Conservation (phyloP, 1,140 invertebrate genomes). For the Aradophagus sp. region DNA sequence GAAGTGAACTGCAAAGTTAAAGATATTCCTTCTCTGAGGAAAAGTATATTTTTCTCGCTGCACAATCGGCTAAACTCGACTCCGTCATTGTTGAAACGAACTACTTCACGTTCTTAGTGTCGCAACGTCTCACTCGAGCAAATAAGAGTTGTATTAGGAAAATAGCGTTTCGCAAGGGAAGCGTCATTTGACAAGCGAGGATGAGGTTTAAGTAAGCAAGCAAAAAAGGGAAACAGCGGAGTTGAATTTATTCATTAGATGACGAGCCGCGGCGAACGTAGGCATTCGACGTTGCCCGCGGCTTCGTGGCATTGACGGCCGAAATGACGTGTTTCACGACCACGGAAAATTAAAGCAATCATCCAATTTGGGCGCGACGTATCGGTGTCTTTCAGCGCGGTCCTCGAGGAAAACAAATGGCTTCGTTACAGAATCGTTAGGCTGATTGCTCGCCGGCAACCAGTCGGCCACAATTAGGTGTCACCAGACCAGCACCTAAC, state of each 20-base stretch:
- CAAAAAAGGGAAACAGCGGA: no score
- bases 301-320: slow-evolving; percentile 13
- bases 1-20: no score
- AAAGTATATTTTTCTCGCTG: no score
- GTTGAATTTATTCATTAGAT: background rate
- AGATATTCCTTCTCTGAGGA: no score
- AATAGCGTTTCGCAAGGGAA: no score
- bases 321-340: slow-evolving; percentile 34
- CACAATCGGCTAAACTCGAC: no score
- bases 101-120: no score
- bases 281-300: slow-evolving; percentile 7
- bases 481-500: slow-evolving; percentile 48
- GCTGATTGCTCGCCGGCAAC: slow-evolving; percentile 54
- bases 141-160: no score
- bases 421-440: slow-evolving; percentile 66
- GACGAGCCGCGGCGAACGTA: background rate
- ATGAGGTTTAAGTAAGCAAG: no score
- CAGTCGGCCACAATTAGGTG: slow-evolving; percentile 53
- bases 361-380: slow-evolving; percentile 51
- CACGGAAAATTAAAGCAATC: slow-evolving; percentile 63
- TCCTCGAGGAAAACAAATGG: slow-evolving; percentile 63
- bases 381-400: slow-evolving; percentile 30
- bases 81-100: no score
- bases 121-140: no score
- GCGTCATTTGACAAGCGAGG: no score